These are phyloP conservation scores for Machaerirhynchus nigripectus DNA, from an alignment of 2,113 vertebrate genomes.

Conservation along the genomic window DNA sequence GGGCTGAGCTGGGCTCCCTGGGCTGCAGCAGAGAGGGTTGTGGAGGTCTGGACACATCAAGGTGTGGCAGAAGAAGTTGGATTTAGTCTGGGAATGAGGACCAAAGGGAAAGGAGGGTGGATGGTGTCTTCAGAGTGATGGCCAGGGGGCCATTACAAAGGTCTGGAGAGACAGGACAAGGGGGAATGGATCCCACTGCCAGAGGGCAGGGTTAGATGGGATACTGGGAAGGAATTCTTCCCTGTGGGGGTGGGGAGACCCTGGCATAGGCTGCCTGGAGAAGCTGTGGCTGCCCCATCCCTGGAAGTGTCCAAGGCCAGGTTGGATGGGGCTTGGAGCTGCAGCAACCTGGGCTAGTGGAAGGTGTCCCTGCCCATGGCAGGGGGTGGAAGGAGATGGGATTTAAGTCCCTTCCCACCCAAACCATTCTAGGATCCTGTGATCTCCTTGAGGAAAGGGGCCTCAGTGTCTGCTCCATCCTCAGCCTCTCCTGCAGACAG, in stretches of 20 bases:
- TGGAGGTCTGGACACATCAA: not conserved
- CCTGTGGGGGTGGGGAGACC: accelerated
- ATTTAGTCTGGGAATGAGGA: not conserved
- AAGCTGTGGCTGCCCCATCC: not conserved
- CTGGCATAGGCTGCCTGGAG: not conserved
- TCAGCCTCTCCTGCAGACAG: not conserved
- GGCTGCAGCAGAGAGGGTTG: not conserved
- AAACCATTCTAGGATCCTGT: not conserved
- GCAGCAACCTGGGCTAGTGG: accelerated
- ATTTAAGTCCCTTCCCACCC: not conserved
- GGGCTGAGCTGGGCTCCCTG: not conserved
- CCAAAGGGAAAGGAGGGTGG: not conserved
- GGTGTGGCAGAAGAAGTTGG: not conserved
- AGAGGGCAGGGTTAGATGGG: not conserved
- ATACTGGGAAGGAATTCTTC: not conserved
- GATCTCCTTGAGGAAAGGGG: not conserved
- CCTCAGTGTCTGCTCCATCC: not conserved
- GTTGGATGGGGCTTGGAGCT: not conserved
- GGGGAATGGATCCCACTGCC: not conserved
- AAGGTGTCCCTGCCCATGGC: not conserved
- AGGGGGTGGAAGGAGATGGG: not conserved
- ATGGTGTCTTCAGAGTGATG: not conserved
- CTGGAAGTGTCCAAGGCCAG: not conserved
- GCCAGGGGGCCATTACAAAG: not conserved
- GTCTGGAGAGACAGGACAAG: not conserved